Evolutionary conservation across 92 coral and sea anemone genomes (phyloP).

Genomic region (Paragorgia papillata): DNA sequence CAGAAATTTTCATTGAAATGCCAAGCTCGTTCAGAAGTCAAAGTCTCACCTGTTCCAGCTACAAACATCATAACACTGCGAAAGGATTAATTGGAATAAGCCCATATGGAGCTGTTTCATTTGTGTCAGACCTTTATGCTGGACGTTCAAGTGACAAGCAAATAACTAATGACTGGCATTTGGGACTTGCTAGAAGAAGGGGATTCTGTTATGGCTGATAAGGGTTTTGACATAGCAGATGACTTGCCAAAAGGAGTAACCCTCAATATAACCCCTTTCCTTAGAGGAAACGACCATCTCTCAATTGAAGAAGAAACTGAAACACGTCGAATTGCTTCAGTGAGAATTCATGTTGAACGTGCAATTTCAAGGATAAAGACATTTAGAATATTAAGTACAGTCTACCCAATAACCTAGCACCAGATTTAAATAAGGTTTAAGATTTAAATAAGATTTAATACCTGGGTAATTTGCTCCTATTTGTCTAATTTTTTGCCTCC

Average conservation of each 20-base stretch:
- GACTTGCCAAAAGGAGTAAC: neutral
- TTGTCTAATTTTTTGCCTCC: conserved; percentile 26
- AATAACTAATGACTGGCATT: conserved; percentile 57
- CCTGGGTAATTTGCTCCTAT: conserved; percentile 10
- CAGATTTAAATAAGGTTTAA: conserved; percentile 27
- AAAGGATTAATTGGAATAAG: conserved; percentile 59
- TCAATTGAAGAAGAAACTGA: conserved; percentile 36
- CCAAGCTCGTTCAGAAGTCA: conserved; percentile 52
- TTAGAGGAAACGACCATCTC: conserved; percentile 3
- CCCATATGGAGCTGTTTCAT: conserved; percentile 48
- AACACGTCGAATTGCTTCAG: conserved; percentile 19
- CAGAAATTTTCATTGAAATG: conserved; percentile 44
- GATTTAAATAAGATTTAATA: conserved; percentile 31
- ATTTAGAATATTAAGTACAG: conserved; percentile 24
- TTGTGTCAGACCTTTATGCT: too few species aligned
- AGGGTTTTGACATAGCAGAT: neutral
- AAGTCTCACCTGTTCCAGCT: conserved; percentile 41
- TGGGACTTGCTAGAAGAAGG: conserved; percentile 51
- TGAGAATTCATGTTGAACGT: conserved; percentile 42
- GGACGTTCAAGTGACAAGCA: too few species aligned
- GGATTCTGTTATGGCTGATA: conserved; percentile 44
- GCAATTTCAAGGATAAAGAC: conserved; percentile 37
- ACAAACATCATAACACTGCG: conserved; percentile 50
- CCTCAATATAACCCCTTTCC: conserved; percentile 20
- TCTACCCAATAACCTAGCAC: conserved; percentile 5